A percentile compares a stretch with the other conserved stretches of the same genome.
Evolutionary conservation across 92 coral and sea anemone species (phyloP).

Genomic region (Scolanthus callimorphus): DNA sequence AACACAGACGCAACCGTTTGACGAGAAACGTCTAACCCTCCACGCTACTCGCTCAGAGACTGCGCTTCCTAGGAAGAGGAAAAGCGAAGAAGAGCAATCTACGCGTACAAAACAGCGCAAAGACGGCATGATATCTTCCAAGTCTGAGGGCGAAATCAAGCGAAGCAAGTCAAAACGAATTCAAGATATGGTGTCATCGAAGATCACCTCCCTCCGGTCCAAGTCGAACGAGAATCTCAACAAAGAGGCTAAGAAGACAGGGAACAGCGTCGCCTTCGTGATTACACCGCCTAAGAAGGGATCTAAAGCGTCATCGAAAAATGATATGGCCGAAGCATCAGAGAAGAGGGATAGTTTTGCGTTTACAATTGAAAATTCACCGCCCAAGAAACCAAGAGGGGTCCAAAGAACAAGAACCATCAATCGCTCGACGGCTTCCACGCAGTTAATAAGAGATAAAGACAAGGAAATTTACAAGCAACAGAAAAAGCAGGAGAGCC

Average conservation of each 20-base stretch:
- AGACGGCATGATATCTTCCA: conserved; percentile 45
- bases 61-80: conserved; percentile 58
- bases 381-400: conserved; percentile 47
- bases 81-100: conserved; percentile 25
- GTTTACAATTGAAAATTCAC: conserved; percentile 75
- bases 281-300: conserved; percentile 15
- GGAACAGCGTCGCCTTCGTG: conserved; percentile 30
- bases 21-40: conserved; percentile 60
- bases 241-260: conserved; percentile 18
- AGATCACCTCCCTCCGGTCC: conserved; percentile 65
- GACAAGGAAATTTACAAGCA: conserved; percentile 41
- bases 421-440: conserved; percentile 63
- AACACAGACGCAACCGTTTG: conserved; percentile 71
- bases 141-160: conserved; percentile 60
- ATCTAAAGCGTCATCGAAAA: background rate
- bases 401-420: conserved; percentile 69
- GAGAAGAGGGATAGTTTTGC: conserved; percentile 71
- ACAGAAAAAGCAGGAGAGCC: conserved; percentile 29
- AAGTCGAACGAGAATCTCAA: conserved; percentile 63
- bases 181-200: conserved; percentile 47
- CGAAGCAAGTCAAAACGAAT: conserved; percentile 61
- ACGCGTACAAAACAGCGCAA: conserved; percentile 7
- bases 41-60: conserved; percentile 28
- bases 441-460: conserved; percentile 42
- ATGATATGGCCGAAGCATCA: background rate